Evolutionary conservation across 2,113 vertebrate species (phyloP), one percentile per base, ranked within the genome.

Genomic region (Regulus satrapa): DNA sequence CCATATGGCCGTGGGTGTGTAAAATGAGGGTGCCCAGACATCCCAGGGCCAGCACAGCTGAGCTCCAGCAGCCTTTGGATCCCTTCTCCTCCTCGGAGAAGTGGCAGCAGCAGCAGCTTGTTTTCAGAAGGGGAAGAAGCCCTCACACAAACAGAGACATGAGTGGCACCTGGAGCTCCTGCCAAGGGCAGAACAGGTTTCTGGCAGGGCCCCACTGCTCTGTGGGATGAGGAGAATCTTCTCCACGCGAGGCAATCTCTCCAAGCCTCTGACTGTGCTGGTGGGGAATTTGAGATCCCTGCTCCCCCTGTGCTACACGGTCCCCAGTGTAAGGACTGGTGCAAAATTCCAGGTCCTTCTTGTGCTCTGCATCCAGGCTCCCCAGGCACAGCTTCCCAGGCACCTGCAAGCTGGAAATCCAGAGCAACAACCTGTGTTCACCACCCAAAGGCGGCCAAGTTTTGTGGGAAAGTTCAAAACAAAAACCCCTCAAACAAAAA

Each of bases 301-400:
- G 3, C 7, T 7, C 40, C 13, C 0, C 1, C 1, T 15, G 32
- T 46, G 13, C 24, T 32, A 8, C 26, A 34, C 26, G 14, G 12
- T 1, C 34, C 28, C 56, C 61, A 12, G 21, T 14, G 12, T 12
- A 59, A 72, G 54, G 8, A 23, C 31, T 14, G 28, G 25, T 45
- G 41, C 32, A 74, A 61, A 62, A 61, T n/a, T 16, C 45, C 36
- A 32, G 31, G 3, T 52, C 32, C 58, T 66, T 49, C 51, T 28
- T 54, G 23, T 49, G 32, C 15, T 6, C 20, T 43, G 14, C 12
- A 49, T 31, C 46, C n/a, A 9, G 67, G 20, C n/a, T 20, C 41
- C 28, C n/a, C 36, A 34, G 6, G 8, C 63, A 5, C 46, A 76
- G 12, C 36, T 83, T 40, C 56, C 66, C 52, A 52, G 51, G 28